Conservation (phyloP, 2,113 vertebrate genomes). For the Megaceryle maxima region DNA sequence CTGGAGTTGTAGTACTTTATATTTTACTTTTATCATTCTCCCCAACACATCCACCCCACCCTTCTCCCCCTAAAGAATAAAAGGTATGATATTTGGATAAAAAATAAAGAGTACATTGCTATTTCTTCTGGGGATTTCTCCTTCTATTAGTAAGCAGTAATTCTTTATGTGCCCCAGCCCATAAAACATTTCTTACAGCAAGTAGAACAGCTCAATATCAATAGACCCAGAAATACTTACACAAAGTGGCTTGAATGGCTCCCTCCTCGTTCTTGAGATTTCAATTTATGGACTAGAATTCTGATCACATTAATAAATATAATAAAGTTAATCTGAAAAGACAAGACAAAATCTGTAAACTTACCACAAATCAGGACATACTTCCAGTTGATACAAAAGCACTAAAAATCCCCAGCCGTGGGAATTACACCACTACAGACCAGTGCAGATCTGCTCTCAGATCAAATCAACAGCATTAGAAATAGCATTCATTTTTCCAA, state of each 20-base stretch:
- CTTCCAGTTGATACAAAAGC: not conserved
- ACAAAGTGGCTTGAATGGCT: constrained; percentile 61
- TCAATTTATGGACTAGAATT: constrained; percentile 75
- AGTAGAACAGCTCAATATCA: not conserved
- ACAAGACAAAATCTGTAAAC: not conserved
- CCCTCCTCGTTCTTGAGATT: constrained; percentile 53
- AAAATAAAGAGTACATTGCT: not conserved
- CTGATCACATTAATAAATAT: constrained; percentile 81
- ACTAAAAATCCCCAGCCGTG: not conserved
- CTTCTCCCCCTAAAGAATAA: not conserved
- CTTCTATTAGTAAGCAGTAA: not conserved
- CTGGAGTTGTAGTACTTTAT: not conserved
- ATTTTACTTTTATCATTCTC: not conserved
- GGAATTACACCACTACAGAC: not conserved
- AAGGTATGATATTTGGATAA: not conserved
- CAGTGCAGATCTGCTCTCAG: not conserved
- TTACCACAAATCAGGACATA: not conserved
- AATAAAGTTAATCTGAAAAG: constrained; percentile 72
- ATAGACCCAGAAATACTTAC: constrained; percentile 52
- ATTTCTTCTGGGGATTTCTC: not conserved
- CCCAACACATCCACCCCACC: not conserved
- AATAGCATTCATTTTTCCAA: not conserved
- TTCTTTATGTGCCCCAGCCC: no score
- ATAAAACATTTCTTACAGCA: not conserved
- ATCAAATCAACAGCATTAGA: not conserved